A percentile compares a stretch with the other conserved stretches of the same genome.
phyloP scores from a whole-genome alignment of 23 tunicate genomes.

The Trididemnum miniatum region DNA sequence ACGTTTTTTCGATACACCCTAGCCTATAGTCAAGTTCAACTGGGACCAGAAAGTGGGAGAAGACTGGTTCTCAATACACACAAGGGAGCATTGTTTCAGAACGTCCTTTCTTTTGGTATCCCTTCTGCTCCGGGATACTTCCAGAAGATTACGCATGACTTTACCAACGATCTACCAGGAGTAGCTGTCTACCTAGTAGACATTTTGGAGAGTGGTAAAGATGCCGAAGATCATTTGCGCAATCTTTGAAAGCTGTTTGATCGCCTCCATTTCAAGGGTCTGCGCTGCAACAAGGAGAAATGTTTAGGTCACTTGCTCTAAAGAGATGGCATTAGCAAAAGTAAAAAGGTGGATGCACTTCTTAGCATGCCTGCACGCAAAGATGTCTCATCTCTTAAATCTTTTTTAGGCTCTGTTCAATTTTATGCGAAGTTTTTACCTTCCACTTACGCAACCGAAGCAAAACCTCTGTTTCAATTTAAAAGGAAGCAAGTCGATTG shows the following conservation, averaged over 20 bases:
- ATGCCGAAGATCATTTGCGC: constrained; percentile 7
- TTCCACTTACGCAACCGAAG: background rate
- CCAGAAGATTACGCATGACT: constrained; percentile 23
- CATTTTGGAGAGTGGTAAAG: constrained; percentile 31
- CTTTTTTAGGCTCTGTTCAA: constrained; percentile 34
- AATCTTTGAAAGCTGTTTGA: background rate
- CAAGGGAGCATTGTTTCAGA: constrained; percentile 19
- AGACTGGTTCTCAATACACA: constrained; percentile 39
- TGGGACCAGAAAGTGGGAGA: constrained; percentile 21
- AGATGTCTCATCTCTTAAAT: constrained; percentile 1
- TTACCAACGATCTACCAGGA: constrained; percentile 24
- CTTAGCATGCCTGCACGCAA: constrained; percentile 22
- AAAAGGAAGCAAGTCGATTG: constrained; percentile 14
- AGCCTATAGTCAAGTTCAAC: constrained; percentile 29
- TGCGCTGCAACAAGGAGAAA: constrained; percentile 9
- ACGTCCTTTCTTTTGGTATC: constrained; percentile 33
- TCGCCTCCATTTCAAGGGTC: background rate
- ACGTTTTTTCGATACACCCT: too few relatives aligned
- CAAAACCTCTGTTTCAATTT: background rate
- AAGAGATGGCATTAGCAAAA: constrained; percentile 1
- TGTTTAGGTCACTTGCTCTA: constrained; percentile 19
- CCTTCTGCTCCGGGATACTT: constrained; percentile 35
- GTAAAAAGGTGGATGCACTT: constrained; percentile 19
- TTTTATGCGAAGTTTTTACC: constrained; percentile 27
- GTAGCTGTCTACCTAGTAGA: constrained; percentile 43